Base-by-base conservation (phyloP, 2,888 invertebrate species). In the Ganaspis brasiliensis region DNA sequence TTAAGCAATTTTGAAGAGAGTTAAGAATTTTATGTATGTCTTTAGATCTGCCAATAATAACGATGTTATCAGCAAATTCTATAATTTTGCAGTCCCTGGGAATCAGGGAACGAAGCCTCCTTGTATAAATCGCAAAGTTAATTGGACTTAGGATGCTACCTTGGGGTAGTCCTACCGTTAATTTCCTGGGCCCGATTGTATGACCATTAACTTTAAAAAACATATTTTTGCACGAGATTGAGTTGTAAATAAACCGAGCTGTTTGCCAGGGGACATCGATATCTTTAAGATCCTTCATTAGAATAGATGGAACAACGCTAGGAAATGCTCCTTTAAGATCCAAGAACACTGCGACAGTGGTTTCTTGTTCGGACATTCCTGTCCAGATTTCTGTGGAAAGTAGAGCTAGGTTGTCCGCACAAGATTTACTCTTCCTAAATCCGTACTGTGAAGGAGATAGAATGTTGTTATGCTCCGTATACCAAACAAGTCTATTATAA, bases 101-200 rank as follows among this genome's bases (percentile, higher is more conserved):
- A 9, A 79, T n/a, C 0, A 70, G 19, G 1, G 19, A 26, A 24
- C 77, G 73, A 0, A 75, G 2, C 16, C 77, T 61, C 1, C 52
- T 74, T 2, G 75, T 81, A 52, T 77, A 80, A 31, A 80, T 75
- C 1, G 77, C 8, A 26, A 74, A 79, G n/a, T 79, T 10, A 0
- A 77, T 1, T 16, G 79, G 77, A 24, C 77, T 77, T 0, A 75
- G 19, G 0, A 72, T 52, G 55, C 72, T 78, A 0, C 79, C 79
- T 31, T 81, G 81, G 1, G 79, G 77, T 8, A 81, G 24, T 0
- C 79, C 77, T 57, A 74, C 75, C 12, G n/a, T 14, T 9, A 45
- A 12, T n/a, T 45, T 45, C 45, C 45, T 45, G 3, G 45, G 45
- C 4, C 45, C 14, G 8, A 45, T 45, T 45, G n/a, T 1, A 10